These are phyloP conservation scores for Leuciscus idus DNA, from an alignment of 2,113 vertebrate species.

Conservation along the genomic window DNA sequence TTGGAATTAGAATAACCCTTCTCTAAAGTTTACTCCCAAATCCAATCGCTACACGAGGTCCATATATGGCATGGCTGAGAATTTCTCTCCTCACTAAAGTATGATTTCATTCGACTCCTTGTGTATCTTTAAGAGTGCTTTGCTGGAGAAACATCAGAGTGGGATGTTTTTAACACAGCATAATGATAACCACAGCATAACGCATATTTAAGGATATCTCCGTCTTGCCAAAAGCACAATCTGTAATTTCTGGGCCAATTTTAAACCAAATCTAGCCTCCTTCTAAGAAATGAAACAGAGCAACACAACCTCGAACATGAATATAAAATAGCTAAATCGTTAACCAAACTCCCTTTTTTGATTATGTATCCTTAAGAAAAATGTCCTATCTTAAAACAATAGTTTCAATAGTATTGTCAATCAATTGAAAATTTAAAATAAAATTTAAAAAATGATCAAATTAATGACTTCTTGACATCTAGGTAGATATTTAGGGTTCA, in stretches of 20 bases:
- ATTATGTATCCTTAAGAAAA: background rate
- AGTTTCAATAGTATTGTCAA: background rate
- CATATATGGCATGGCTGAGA: slow-evolving; percentile 64
- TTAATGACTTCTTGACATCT: background rate
- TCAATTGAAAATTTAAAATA: background rate
- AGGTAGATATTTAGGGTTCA: background rate
- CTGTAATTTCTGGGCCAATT: slow-evolving; percentile 69
- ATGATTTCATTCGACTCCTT: slow-evolving; percentile 56
- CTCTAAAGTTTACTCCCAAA: background rate
- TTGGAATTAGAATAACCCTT: background rate
- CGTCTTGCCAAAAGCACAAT: slow-evolving; percentile 55
- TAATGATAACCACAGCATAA: slow-evolving; percentile 66
- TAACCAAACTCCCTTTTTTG: background rate
- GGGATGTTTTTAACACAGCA: slow-evolving; percentile 61
- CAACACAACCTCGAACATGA: background rate
- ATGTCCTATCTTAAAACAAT: background rate
- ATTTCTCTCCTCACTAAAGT: slow-evolving; percentile 63
- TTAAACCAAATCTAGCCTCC: slow-evolving; percentile 63
- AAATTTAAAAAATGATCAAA: background rate
- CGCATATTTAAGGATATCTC: slow-evolving; percentile 52
- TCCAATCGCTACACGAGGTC: slow-evolving; percentile 26
- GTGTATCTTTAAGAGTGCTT: slow-evolving; percentile 63
- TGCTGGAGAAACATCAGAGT: slow-evolving; percentile 64
- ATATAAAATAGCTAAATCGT: slow-evolving; percentile 9
- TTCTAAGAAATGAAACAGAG: slow-evolving; percentile 57